These are phyloP conservation scores for Tupaia chinensis DNA, from an alignment of 2,113 vertebrate genomes.

Conservation along the genomic window DNA sequence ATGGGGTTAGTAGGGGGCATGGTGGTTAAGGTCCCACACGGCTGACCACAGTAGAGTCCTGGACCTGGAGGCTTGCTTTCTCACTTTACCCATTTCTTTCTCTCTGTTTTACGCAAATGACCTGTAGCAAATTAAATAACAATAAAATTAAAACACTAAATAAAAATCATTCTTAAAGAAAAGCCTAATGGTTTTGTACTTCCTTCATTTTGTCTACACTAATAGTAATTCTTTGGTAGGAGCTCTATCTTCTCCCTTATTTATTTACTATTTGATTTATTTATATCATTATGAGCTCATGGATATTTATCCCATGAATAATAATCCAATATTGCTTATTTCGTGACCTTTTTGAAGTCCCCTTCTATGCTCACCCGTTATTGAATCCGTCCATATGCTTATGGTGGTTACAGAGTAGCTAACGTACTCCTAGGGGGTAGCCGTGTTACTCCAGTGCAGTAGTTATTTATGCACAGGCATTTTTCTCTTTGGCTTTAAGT, in stretches of 20 bases:
- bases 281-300: background rate
- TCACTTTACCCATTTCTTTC: too few species aligned
- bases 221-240: constrained; percentile 10
- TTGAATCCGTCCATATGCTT: background rate
- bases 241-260: background rate
- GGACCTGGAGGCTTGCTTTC: too few species aligned
- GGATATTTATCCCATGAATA: background rate
- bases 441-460: background rate
- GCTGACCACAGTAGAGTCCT: too few species aligned
- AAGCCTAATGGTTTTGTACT: background rate
- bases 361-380: background rate
- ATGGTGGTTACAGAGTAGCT: background rate
- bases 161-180: too few species aligned
- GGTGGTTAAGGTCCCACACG: too few species aligned
- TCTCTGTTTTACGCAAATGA: too few species aligned
- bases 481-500: background rate
- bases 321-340: background rate
- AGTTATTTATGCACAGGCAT: background rate
- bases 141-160: too few species aligned
- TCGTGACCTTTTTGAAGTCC: background rate
- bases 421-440: background rate
- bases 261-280: background rate
- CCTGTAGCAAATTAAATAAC: too few species aligned
- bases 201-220: background rate
- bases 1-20: too few species aligned